These are phyloP conservation scores for Coregonus sp. DNA, from an alignment of 2,797 vertebrate species.

Conservation along the genomic window DNA sequence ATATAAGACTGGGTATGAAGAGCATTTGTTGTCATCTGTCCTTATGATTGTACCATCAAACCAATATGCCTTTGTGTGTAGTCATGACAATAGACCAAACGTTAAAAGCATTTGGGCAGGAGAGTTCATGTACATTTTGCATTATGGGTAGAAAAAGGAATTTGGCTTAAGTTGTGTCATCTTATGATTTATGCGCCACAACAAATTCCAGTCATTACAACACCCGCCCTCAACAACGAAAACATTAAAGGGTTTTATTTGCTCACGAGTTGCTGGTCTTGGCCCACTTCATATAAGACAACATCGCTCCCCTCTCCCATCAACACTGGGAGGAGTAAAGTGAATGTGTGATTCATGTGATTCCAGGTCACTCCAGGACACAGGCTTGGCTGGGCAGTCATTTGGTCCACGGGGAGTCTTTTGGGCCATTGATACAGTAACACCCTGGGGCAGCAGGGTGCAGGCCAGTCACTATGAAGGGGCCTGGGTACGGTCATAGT, in stretches of 20 bases:
- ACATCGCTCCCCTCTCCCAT: conserved; percentile 52
- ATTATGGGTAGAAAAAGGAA: conserved; percentile 28
- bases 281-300: conserved; percentile 54
- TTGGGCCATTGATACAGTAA: conserved; percentile 12
- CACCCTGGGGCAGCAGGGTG: conserved; percentile 38
- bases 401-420: conserved; percentile 56
- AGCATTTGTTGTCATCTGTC: conserved; percentile 48
- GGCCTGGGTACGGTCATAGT: conserved; percentile 71
- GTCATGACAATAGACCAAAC: conserved; percentile 42
- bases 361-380: conserved; percentile 24
- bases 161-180: conserved; percentile 56
- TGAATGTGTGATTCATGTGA: conserved; percentile 61
- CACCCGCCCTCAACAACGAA: conserved; percentile 36
- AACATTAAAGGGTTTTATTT: conserved; percentile 32
- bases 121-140: conserved; percentile 47
- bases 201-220: conserved; percentile 46
- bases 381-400: conserved; percentile 46
- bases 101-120: conserved; percentile 48
- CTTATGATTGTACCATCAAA: conserved; percentile 75
- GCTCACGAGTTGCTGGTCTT: conserved; percentile 72
- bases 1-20: conserved; percentile 46
- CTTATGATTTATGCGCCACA: no score
- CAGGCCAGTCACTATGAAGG: conserved; percentile 60
- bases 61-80: conserved; percentile 37
- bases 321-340: conserved; percentile 64